Conservation (phyloP, 2,888 invertebrate genomes). For the Lepidocyrtinus sp. region DNA sequence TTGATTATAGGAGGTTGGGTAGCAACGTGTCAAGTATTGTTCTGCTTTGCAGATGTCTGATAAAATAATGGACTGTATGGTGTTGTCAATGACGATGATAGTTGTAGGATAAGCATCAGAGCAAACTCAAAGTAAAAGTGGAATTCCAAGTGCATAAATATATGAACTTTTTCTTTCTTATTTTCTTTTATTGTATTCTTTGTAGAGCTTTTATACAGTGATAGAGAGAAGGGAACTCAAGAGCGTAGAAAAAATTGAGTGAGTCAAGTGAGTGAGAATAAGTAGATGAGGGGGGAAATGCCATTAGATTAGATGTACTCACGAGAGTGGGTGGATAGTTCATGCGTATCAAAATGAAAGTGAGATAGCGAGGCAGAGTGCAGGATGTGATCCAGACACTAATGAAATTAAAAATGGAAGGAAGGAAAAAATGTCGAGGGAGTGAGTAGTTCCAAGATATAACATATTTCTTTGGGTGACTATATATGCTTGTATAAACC, state of each 20-base stretch:
- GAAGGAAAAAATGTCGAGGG: slow-evolving; percentile 45
- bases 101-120: not conserved
- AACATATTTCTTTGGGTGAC: no score
- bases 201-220: not conserved
- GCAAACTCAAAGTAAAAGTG: slow-evolving; percentile 28
- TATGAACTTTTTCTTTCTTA: not conserved
- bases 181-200: no score
- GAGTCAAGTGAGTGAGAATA: slow-evolving; percentile 60
- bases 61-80: slow-evolving; percentile 30
- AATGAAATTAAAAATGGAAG: slow-evolving; percentile 70
- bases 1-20: no score
- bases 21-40: slow-evolving; percentile 52
- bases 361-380: slow-evolving; percentile 51
- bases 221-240: slow-evolving; percentile 24
- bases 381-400: slow-evolving; percentile 68
- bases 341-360: slow-evolving; percentile 68
- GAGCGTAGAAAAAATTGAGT: slow-evolving; percentile 36
- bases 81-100: not conserved
- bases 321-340: slow-evolving; percentile 66
- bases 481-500: no score
- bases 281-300: slow-evolving; percentile 59
- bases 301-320: slow-evolving; percentile 63
- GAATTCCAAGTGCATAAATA: slow-evolving; percentile 21
- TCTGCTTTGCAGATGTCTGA: slow-evolving; percentile 33
- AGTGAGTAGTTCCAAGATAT: no score